Evolutionary conservation across 1,140 invertebrate species (phyloP).

Genomic region (Heliothis virescens): DNA sequence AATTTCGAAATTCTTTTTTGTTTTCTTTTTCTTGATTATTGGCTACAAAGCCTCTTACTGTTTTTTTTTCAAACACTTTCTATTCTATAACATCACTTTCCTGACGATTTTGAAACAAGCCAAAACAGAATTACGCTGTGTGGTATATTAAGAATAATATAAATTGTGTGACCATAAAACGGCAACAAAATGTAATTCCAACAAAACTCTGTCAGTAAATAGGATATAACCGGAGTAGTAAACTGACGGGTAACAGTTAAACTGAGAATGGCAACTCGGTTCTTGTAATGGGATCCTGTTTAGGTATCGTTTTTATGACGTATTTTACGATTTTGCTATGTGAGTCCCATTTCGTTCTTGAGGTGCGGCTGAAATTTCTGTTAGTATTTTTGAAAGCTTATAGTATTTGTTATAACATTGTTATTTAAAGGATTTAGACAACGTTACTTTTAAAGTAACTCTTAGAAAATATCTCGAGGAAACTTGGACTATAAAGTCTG

Average conservation of each 20-base stretch:
- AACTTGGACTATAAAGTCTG: too few relatives aligned
- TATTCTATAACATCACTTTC: background rate
- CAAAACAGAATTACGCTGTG: constrained; percentile 16
- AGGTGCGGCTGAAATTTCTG: constrained; percentile 25
- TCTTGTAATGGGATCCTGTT: constrained; percentile 69
- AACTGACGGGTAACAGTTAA: constrained; percentile 63
- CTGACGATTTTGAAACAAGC: background rate
- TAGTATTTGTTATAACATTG: background rate
- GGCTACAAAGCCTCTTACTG: background rate
- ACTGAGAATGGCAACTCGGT: constrained; percentile 61
- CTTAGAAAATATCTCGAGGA: background rate
- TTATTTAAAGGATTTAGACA: constrained; percentile 13
- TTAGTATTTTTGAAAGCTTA: background rate
- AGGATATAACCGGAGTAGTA: constrained; percentile 58
- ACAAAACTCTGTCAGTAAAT: constrained; percentile 52
- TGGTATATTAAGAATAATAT: constrained; percentile 38
- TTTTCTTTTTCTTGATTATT: background rate
- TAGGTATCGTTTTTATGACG: constrained; percentile 70
- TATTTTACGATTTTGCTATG: constrained; percentile 71
- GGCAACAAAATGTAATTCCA: constrained; percentile 35
- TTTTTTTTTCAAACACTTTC: background rate
- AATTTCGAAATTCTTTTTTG: background rate
- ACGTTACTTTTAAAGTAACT: too few relatives aligned
- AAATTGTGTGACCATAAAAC: constrained; percentile 25
- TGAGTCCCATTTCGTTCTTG: constrained; percentile 57